A percentile compares a stretch with the other conserved stretches of the same genome.
Conservation (phyloP, 37 sponge, comb jelly and placozoan species). For the Amphimedon queenslandica region DNA sequence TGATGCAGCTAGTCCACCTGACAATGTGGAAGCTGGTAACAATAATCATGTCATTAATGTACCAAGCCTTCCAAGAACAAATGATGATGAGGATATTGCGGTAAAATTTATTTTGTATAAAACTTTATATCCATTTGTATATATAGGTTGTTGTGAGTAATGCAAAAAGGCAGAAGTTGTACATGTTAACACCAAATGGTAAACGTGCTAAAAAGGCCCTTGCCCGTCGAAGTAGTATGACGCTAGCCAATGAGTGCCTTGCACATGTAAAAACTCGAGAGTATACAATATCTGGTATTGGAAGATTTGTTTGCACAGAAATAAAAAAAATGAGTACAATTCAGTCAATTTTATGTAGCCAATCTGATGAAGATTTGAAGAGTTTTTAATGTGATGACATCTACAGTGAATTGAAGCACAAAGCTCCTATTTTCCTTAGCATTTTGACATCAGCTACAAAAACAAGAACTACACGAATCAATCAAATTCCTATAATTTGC, state of each 20-base stretch:
- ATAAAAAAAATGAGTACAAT: conserved; percentile 1
- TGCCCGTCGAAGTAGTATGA: too few relatives aligned
- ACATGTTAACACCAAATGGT: too few relatives aligned
- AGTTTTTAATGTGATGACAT: conserved; percentile 17
- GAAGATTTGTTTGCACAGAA: conserved; percentile 10
- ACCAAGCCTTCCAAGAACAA: too few relatives aligned
- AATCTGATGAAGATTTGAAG: conserved; percentile 4
- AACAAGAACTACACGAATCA: conserved; percentile 10
- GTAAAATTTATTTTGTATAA: too few relatives aligned
- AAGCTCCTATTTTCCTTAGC: conserved; percentile 20
- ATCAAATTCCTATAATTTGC: conserved; percentile 5
- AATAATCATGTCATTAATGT: too few relatives aligned
- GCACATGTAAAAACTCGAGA: background rate
- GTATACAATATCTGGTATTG: background rate
- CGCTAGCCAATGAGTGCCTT: background rate
- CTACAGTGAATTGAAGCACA: conserved; percentile 2
- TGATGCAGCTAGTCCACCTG: too few relatives aligned
- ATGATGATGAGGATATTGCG: too few relatives aligned
- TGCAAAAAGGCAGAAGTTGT: too few relatives aligned
- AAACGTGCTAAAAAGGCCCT: too few relatives aligned
- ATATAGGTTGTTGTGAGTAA: too few relatives aligned
- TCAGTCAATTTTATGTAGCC: conserved; percentile 16
- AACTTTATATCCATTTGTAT: too few relatives aligned
- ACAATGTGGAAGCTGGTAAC: too few relatives aligned
- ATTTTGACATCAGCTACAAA: conserved; percentile 12